Base-by-base conservation (phyloP, 1,140 invertebrate species). In the Leptinotarsa defecta region DNA sequence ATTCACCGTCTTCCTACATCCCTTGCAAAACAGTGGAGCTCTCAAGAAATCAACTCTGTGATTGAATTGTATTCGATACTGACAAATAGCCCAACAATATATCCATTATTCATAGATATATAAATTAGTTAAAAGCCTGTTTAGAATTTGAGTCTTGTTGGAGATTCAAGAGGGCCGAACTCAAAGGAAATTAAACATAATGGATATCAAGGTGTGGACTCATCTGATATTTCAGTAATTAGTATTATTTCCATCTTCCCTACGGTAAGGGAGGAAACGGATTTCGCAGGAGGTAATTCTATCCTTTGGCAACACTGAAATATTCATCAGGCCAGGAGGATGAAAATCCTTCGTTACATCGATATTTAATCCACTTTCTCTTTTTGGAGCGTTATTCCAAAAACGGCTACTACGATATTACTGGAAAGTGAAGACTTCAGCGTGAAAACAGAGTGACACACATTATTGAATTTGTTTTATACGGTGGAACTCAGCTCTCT, bases 161-260 rank as follows among this genome's bases (percentile, higher is more conserved):
- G 52, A 13, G 52, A 3, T 57, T 17, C n/a, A 15, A 57, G n/a
- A 57, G 15, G 3, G 1, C 52, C 6, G n/a, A 57, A n/a, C n/a
- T 57, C 52, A 57, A 57, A 57, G 52, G 52, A 17, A 57, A 57
- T 57, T 57, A 57, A 57, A 57, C 52, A 57, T 57, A 57, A 57
- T 57, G 52, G 52, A 57, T n/a, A 57, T 57, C 52, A 6, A 57
- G 52, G 52, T 57, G 52, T 57, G 8, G 34, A 43, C 52, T 13
- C n/a, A 57, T n/a, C 52, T 57, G 52, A 57, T 57, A 57, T 57
- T 57, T 57, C 52, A 57, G 52, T 17, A n/a, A 57, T 57, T 57
- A 57, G 52, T 19, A 57, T 57, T 57, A 15, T 57, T 57, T 57
- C n/a, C 52, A 57, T 57, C 52, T 8, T n/a, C 52, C 52, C 52